Evolutionary conservation across 2,113 vertebrate species (phyloP), one percentile per base, ranked within the genome.

Genomic region (Zootoca vivipara): DNA sequence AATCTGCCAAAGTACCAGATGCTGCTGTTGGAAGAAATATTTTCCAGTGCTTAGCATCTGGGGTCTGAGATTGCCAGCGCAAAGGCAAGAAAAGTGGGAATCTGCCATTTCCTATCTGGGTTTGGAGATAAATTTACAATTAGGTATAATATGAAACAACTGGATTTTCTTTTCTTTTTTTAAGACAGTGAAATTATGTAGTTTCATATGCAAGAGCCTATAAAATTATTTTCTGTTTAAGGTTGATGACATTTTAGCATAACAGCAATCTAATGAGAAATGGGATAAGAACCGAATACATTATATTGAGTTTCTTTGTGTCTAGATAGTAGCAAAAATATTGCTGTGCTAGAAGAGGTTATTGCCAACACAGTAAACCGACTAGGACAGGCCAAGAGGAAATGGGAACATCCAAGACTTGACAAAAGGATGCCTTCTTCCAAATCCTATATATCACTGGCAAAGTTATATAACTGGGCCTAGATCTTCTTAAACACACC

Each of bases 21-120:
- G 94, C 86, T 96, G 89, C 89, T 93, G 83, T 93, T 96, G 94
- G 92, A 96, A 95, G 91, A 96, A 95, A 92, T 95, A 93, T 93
- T 92, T 96, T 96, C 92, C 93, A 93, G 88, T 93, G 90, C 58
- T 96, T 96, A 96, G 94, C 96, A 96, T 95, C 95, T 97, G 95
- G 91, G 72, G 85, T 83, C 89, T 86, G 78, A 92, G 26, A 1
- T 78, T 96, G 93, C 95, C 93, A 94, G 85, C 0, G 92, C 91
- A 94, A 91, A 10, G 18, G 42, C 42, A 62, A 78, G 91, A 85
- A 91, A 69, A 80, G 35, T 87, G 13, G 7, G 82, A 93, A 15
- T 82, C 79, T 42, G 67, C 16, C 89, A 64, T 64, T 46, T 93
- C 52, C 73, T 1, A 79, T 81, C 91, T 70, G 87, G 79, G 4